These are phyloP conservation scores for Drosophila yooni DNA, from an alignment of 2,888 invertebrate genomes.

Conservation along the genomic window DNA sequence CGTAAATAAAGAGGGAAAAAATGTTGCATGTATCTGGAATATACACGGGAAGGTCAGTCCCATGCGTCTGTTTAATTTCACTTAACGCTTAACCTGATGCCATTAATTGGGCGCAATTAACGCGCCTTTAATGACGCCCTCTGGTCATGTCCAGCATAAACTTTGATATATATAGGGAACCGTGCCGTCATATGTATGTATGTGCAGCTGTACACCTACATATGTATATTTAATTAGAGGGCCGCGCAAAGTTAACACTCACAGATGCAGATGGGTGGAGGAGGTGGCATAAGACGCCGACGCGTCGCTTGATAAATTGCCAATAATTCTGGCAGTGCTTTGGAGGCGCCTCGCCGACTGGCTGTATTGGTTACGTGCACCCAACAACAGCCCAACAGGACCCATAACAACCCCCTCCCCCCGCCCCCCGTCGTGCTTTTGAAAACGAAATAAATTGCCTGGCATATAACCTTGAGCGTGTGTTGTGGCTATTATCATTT, in stretches of 20 bases:
- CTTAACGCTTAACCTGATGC: conserved; percentile 79
- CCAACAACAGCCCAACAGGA: neutral
- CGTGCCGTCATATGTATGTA: conserved; percentile 26
- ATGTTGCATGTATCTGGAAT: conserved; percentile 16
- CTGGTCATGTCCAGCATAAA: conserved; percentile 30
- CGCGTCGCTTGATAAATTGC: conserved; percentile 77
- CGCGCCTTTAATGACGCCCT: conserved; percentile 69
- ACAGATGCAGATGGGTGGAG: too few species aligned
- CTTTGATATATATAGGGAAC: conserved; percentile 12
- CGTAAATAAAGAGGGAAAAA: conserved; percentile 23
- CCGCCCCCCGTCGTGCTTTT: conserved; percentile 34
- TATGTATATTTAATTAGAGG: conserved; percentile 73
- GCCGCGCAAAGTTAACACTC: conserved; percentile 61
- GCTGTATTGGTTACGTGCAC: conserved; percentile 5
- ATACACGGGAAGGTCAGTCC: conserved; percentile 32
- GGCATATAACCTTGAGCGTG: conserved; percentile 78
- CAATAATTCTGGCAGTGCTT: conserved; percentile 77
- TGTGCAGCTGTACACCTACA: conserved; percentile 49
- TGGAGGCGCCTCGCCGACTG: conserved; percentile 55
- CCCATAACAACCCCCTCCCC: neutral
- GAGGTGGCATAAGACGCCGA: conserved; percentile 45
- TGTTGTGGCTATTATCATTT: conserved; percentile 81
- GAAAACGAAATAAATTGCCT: conserved; percentile 75
- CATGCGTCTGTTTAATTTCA: conserved; percentile 76
- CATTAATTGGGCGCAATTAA: conserved; percentile 80